These are phyloP conservation scores for Dryobota labecula DNA, from an alignment of 2,888 invertebrate species.

Conservation along the genomic window DNA sequence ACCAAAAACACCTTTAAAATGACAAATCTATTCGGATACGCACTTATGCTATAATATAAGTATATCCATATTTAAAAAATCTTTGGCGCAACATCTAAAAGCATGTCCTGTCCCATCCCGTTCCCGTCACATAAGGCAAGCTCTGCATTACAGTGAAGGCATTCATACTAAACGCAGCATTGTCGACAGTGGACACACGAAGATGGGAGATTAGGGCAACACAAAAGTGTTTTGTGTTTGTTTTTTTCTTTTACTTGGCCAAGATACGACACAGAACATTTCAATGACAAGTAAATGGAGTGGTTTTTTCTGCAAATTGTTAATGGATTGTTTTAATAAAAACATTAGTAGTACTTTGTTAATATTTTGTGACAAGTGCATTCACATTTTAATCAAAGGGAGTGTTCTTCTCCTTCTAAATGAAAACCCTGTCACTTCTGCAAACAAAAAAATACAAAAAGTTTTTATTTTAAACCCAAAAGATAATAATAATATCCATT, in stretches of 20 bases:
- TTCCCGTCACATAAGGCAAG: slow-evolving; percentile 47
- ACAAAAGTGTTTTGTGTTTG: slow-evolving; percentile 53
- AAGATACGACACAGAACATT: slow-evolving; percentile 33
- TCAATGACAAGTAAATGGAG: slow-evolving; percentile 39
- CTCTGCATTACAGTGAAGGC: slow-evolving; percentile 73
- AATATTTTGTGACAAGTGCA: not conserved
- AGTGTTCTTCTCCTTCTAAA: not conserved
- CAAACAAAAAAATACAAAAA: not conserved
- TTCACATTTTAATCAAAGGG: not conserved
- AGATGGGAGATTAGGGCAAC: slow-evolving; percentile 58
- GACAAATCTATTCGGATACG: slow-evolving; percentile 8
- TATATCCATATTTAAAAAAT: too few relatives aligned
- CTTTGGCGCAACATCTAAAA: slow-evolving; percentile 26
- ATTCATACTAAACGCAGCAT: slow-evolving; percentile 66
- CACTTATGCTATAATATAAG: not conserved
- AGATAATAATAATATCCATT: too few relatives aligned
- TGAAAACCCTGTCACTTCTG: not conserved
- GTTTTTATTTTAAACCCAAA: not conserved
- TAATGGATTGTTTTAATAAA: slow-evolving; percentile 20
- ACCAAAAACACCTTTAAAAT: not conserved
- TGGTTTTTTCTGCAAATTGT: slow-evolving; percentile 20
- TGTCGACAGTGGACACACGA: slow-evolving; percentile 51
- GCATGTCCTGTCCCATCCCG: slow-evolving; percentile 61
- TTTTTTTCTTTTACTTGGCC: slow-evolving; percentile 27
- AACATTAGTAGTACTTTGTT: not conserved